phyloP scores from a whole-genome alignment of 2,797 vertebrate genomes.

The Sparidentex hasta region DNA sequence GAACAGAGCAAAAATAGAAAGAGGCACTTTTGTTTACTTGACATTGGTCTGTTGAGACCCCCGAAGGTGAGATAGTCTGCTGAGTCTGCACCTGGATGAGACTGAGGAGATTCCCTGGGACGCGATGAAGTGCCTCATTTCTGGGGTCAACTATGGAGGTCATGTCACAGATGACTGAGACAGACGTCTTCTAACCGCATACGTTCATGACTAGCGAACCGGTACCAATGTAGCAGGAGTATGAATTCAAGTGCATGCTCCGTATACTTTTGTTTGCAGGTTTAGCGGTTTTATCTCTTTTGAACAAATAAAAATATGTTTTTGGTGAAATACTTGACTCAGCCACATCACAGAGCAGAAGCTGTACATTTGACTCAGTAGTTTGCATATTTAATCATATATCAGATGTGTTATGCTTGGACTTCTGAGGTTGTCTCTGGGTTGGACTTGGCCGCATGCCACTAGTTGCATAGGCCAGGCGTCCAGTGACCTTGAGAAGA shows the following conservation, averaged over 20 bases:
- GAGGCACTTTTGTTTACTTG: neutral
- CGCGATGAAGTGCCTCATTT: slow-evolving; percentile 91
- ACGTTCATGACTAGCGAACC: slow-evolving; percentile 87
- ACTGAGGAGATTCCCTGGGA: slow-evolving; percentile 93
- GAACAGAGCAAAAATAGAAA: neutral
- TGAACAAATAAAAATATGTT: neutral
- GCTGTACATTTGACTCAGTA: too few species aligned
- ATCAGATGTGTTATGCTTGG: too few species aligned
- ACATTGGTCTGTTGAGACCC: neutral
- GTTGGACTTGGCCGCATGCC: too few species aligned
- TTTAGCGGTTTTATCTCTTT: neutral
- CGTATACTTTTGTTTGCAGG: neutral
- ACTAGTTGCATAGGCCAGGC: too few species aligned
- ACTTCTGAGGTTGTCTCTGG: too few species aligned
- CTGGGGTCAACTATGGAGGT: slow-evolving; percentile 91
- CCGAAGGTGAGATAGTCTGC: slow-evolving; percentile 90
- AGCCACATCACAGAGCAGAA: too few species aligned
- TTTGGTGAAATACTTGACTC: too few species aligned
- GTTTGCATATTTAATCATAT: too few species aligned
- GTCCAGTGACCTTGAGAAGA: neutral
- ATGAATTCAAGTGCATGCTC: neutral
- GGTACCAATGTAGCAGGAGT: neutral
- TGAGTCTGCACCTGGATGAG: slow-evolving; percentile 91
- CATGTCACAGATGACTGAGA: slow-evolving; percentile 94
- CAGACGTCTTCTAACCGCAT: slow-evolving; percentile 89